Evolutionary conservation across 1,140 invertebrate species (phyloP).

Genomic region (Drosophila tristis): DNA sequence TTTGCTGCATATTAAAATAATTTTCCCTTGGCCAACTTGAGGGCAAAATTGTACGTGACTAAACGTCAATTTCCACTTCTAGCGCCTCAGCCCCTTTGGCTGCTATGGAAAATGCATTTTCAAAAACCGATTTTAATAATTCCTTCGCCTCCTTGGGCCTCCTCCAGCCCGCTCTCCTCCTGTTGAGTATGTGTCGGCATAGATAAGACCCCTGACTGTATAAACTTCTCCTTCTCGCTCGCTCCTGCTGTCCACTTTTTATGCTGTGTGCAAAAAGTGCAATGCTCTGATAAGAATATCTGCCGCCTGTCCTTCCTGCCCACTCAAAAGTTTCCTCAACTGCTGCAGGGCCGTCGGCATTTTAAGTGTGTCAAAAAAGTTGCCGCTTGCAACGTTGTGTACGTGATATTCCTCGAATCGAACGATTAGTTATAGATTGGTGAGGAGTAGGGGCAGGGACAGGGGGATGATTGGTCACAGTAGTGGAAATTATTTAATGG

Average conservation of each 20-base stretch:
- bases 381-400: slow-evolving; percentile 39
- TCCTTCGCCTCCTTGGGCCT: slow-evolving; percentile 48
- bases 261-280: slow-evolving; percentile 67
- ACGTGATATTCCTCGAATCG: slow-evolving; percentile 62
- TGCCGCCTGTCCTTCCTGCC: slow-evolving; percentile 16
- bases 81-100: neutral
- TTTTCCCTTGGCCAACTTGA: slow-evolving; percentile 56
- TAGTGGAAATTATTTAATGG: slow-evolving; percentile 30
- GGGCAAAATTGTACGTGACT: slow-evolving; percentile 65
- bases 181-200: slow-evolving; percentile 41
- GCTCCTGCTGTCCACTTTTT: slow-evolving; percentile 34
- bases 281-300: slow-evolving; percentile 69
- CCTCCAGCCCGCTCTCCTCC: neutral
- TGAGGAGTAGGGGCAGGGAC: neutral
- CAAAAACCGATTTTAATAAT: slow-evolving; percentile 71
- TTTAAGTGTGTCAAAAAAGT: slow-evolving; percentile 75
- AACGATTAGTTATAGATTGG: slow-evolving; percentile 58
- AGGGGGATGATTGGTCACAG: neutral
- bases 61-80: slow-evolving; percentile 74
- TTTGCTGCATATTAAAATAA: slow-evolving; percentile 73
- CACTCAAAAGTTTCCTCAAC: slow-evolving; percentile 49
- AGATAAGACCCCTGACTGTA: slow-evolving; percentile 51
- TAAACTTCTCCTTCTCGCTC: slow-evolving; percentile 22
- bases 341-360: slow-evolving; percentile 50
- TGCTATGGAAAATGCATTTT: slow-evolving; percentile 63